Base-by-base conservation (phyloP, 2,888 invertebrate genomes). In the Trypoxylon attenuatum region DNA sequence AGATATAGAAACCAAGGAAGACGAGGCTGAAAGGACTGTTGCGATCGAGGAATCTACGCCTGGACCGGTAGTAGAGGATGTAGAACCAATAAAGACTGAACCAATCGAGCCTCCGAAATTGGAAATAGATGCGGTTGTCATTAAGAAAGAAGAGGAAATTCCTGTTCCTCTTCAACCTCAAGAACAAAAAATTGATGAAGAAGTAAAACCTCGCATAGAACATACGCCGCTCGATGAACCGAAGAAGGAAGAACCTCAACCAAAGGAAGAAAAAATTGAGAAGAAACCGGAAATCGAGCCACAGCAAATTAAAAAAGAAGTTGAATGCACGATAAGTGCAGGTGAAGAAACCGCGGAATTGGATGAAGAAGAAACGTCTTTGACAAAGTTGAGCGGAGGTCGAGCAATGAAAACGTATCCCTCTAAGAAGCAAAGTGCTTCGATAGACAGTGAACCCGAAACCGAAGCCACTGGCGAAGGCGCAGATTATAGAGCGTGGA, bases 401-500 rank as follows among this genome's bases (percentile, higher is more conserved):
- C 73, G 81, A n/a, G 81, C 81, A 1, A 85, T 87, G 79, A 87
- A 87, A 59, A 87, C 87, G 0, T 87, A 87, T 62, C 33, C 33
- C 10, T 87, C 87, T 0, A 87, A 87, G 50, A 86, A 81, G 15
- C 85, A 84, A 52, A 82, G 78, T 45, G 69, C 80, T 3, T 77
- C 84, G 0, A 69, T 85, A 15, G 87, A 87, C 47, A 86, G 83
- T 56, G 85, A 87, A 70, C 81, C 85, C 4, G 85, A 86, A 47
- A 84, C 76, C 38, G 86, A 86, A 63, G 79, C 75, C 22, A 83
- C 84, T 54, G 82, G 84, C 10, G 85, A 87, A 68, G 82, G 82
- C 41, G 83, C 84, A n/a, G 94, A 95, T 53, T 93, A 94, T 81
- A 89, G 93, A 21, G 91, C 93, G 21, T 96, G 97, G 94, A 96